These are phyloP conservation scores for Acanthurus lineatus DNA, from an alignment of 2,797 vertebrate species.

Conservation along the genomic window DNA sequence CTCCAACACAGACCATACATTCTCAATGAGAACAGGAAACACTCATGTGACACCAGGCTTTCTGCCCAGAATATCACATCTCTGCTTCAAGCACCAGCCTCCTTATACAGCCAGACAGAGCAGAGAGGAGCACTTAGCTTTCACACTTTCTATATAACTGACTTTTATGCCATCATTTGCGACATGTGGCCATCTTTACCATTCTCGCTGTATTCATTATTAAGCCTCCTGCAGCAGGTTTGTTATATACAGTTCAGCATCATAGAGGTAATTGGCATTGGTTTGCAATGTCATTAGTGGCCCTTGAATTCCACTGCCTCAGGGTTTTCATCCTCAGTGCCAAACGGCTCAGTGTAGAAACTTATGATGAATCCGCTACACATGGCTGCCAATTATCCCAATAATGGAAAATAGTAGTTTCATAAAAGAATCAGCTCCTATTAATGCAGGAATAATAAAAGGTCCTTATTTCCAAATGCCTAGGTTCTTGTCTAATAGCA, in stretches of 20 bases:
- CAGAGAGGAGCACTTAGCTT: background rate
- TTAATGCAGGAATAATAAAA: slow-evolving; percentile 54
- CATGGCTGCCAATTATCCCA: slow-evolving; percentile 60
- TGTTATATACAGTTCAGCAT: slow-evolving; percentile 36
- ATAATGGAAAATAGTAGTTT: slow-evolving; percentile 46
- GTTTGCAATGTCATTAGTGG: slow-evolving; percentile 50
- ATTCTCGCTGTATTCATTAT: slow-evolving; percentile 41
- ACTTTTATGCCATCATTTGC: slow-evolving; percentile 28
- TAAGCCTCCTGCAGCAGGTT: slow-evolving; percentile 51
- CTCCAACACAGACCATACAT: background rate
- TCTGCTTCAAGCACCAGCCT: slow-evolving; percentile 1
- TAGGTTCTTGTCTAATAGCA: slow-evolving; percentile 32
- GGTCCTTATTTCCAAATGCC: slow-evolving; percentile 30
- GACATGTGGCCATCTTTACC: slow-evolving; percentile 52
- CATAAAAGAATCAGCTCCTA: slow-evolving; percentile 51
- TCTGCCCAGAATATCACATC: background rate
- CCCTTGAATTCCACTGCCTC: slow-evolving; percentile 39
- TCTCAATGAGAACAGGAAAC: background rate
- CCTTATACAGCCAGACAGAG: background rate
- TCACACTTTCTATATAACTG: slow-evolving; percentile 20
- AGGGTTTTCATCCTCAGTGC: slow-evolving; percentile 39
- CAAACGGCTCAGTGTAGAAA: slow-evolving; percentile 39
- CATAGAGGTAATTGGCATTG: slow-evolving; percentile 54
- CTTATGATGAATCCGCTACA: slow-evolving; percentile 58
- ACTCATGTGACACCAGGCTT: background rate